Conservation (phyloP, 2,797 vertebrate species). For the Rhinoraja longicauda region DNA sequence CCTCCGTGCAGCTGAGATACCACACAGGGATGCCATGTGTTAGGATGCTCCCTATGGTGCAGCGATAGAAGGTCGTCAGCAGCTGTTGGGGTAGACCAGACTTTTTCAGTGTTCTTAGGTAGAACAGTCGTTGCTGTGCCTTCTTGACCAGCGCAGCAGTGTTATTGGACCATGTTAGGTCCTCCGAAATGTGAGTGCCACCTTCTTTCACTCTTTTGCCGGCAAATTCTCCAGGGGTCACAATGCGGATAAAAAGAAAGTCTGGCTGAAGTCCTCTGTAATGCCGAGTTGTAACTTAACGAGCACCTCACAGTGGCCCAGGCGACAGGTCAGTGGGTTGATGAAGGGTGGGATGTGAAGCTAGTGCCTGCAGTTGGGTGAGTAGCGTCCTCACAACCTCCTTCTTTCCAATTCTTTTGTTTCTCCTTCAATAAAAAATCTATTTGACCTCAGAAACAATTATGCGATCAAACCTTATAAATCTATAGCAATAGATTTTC, state of each 20-base stretch:
- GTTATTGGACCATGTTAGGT: no score
- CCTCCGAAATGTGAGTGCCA: no score
- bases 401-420: not conserved
- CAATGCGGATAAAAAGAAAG: not conserved
- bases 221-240: not conserved
- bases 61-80: no score
- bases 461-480: conserved; percentile 26
- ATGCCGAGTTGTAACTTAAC: not conserved
- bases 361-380: not conserved
- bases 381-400: not conserved
- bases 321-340: not conserved
- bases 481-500: not conserved
- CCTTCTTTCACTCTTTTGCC: no score
- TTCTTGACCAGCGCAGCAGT: no score
- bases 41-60: no score
- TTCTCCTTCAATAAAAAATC: not conserved
- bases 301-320: not conserved
- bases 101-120: no score
- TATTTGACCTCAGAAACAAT: conserved; percentile 23
- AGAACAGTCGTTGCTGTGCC: no score
- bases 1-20: no score
- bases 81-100: no score
- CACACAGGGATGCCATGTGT: no score
- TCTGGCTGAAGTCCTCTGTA: not conserved
- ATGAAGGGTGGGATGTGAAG: not conserved